Base-by-base conservation (phyloP, 2,888 invertebrate genomes). In the Dryocosmus kuriphilus region DNA sequence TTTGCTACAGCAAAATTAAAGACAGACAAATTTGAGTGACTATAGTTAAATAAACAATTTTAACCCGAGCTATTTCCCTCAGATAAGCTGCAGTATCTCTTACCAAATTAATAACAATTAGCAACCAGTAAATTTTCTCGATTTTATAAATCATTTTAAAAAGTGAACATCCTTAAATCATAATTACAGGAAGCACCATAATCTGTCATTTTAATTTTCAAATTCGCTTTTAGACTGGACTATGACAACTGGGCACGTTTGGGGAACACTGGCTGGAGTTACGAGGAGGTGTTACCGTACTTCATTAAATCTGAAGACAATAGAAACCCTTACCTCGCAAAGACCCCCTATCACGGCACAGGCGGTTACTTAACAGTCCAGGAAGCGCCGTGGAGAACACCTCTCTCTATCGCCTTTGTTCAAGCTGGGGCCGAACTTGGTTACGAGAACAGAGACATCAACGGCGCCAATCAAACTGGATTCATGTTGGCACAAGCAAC, bases 291-390 rank as follows among this genome's bases (percentile, higher is more conserved):
- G 2, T 92, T 97, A 73, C 96, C 96, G 3, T 97, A 97, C 89
- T 97, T 97, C 89, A 92, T 96, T 35, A 97, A 97, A 91, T 97
- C 97, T 0, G 97, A 97, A 91, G 97, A 97, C 90, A 96, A 97
- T 87, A 93, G 97, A 7, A 97, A 97, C 89, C 97, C 97, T 0
- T 97, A 97, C 84, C 90, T 97, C 77, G 94, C 94, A 0, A 93
- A 94, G 78, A 96, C 95, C 0, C 94, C 95, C 0, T 97, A 97
- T 86, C 97, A 97, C 89, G 92, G 93, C 1, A 94, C 94, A 0
- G 97, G 97, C 0, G 97, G 97, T 0, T 96, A 96, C 88, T 91
- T 97, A 55, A 97, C 97, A 0, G 96, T 97, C 0, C 97, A 96
- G 90, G 97, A 97, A 88, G 93, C 97, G 0, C 96, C 97, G 0